These are phyloP conservation scores for Muschampia plurimacula DNA, from an alignment of 2,888 invertebrate genomes.

Conservation along the genomic window DNA sequence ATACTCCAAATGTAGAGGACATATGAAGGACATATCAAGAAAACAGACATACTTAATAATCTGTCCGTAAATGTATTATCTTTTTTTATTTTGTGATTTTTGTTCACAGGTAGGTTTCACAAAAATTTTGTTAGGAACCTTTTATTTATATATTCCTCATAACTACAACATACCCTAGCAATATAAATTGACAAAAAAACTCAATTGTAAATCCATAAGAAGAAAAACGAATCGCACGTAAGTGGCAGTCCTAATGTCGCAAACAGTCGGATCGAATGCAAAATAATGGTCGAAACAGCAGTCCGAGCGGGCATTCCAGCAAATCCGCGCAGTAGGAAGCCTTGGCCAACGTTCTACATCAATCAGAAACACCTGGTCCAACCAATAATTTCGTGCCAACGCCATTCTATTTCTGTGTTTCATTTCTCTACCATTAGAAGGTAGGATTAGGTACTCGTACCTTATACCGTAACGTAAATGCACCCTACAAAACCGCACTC, in stretches of 20 bases:
- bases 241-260: slow-evolving; percentile 1
- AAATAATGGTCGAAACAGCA: slow-evolving; percentile 56
- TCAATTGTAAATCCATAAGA: neutral
- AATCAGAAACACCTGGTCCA: slow-evolving; percentile 61
- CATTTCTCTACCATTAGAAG: slow-evolving; percentile 57
- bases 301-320: slow-evolving; percentile 49
- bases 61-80: too few species aligned
- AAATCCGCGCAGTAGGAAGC: slow-evolving; percentile 54
- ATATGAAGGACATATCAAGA: too few species aligned
- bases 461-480: slow-evolving; percentile 53
- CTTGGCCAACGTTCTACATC: slow-evolving; percentile 49
- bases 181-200: neutral
- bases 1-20: too few species aligned
- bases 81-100: too few species aligned
- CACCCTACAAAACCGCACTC: slow-evolving; percentile 8
- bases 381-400: slow-evolving; percentile 66
- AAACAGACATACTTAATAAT: too few species aligned
- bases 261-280: slow-evolving; percentile 52
- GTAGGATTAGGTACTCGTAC: slow-evolving; percentile 47
- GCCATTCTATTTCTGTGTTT: slow-evolving; percentile 53
- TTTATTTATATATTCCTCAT: neutral
- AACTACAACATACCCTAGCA: too few species aligned
- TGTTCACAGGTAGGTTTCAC: too few species aligned
- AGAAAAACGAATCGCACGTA: neutral
- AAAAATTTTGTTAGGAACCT: neutral